phyloP scores from a whole-genome alignment of 2,797 vertebrate species.

The Microhierax caerulescens region DNA sequence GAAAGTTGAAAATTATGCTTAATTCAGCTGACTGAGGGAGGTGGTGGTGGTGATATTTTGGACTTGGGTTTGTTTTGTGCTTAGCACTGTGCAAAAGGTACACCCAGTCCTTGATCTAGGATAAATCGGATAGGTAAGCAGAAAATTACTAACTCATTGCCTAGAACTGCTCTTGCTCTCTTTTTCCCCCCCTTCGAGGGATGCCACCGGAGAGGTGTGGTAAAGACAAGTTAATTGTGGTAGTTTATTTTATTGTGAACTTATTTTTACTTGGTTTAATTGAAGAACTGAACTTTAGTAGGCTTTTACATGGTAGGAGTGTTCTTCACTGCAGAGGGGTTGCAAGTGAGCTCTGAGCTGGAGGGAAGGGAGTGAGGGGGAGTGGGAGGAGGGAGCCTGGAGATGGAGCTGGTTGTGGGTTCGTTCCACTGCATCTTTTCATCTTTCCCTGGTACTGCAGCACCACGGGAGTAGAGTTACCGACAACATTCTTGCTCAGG shows the following conservation, averaged over 20 bases:
- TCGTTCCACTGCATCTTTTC: slow-evolving; percentile 54
- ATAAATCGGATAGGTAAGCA: background rate
- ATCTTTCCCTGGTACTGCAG: slow-evolving; percentile 7
- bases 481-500: slow-evolving; percentile 54
- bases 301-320: background rate
- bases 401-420: background rate
- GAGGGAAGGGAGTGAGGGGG: background rate
- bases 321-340: background rate
- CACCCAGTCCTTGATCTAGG: background rate
- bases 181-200: background rate
- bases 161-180: background rate
- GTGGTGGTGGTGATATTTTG: background rate
- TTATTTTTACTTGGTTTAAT: background rate
- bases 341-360: background rate
- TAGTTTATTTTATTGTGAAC: background rate
- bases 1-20: background rate
- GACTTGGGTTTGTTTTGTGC: background rate
- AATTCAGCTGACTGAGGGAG: background rate
- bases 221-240: background rate
- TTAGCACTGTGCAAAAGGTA: background rate
- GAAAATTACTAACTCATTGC: background rate
- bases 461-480: slow-evolving; percentile 16
- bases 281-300: background rate
- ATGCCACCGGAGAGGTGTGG: background rate
- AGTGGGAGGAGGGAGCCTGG: background rate